Percentiles rank a stretch among this genome's conserved stretches.
phyloP scores from a whole-genome alignment of 2,113 vertebrate species.

The Oryctolagus cuniculus region mOryCun1.1 NC_091439.1:47129501-47130000 shows the following conservation, averaged over 20 bases:
- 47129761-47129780: background rate
- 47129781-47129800: background rate
- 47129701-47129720: constrained; percentile 2
- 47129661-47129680: constrained; percentile 3
- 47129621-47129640: background rate
- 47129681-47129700: background rate
- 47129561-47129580: background rate
- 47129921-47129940: background rate
- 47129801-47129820: background rate
- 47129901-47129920: background rate
- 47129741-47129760: background rate
- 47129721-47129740: constrained; percentile 15
- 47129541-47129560: background rate
- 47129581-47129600: constrained; percentile 5
- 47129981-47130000: background rate
- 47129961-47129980: background rate
- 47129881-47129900: background rate
- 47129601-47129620: background rate
- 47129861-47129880: background rate
- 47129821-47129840: background rate
- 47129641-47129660: background rate
- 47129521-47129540: background rate
- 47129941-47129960: background rate
- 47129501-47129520: constrained; percentile 27
- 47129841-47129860: background rate